Evolutionary conservation across 2,888 invertebrate species (phyloP), one percentile per base, ranked within the genome.

Genomic region (Hypomecis punctinalis): DNA sequence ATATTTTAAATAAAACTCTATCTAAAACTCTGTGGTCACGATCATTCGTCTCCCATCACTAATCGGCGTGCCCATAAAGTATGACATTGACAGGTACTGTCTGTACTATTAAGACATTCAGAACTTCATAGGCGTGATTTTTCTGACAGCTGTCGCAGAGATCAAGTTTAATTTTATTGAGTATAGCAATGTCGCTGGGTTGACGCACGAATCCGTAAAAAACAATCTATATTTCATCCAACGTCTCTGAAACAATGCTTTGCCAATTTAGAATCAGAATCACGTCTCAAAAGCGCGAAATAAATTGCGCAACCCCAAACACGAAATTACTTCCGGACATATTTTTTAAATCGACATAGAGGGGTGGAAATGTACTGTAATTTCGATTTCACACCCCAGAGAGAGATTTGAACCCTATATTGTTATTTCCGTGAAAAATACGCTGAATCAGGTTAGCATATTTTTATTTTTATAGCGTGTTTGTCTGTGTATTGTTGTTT

Each of bases 361-460:
- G 75, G 68, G 77, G 69, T 49, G 73, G 57, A 70, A 66, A 68
- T 57, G 63, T 60, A 61, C 59, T 60, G 79, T 79, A 76, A 84
- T 84, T 81, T 75, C 74, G 77, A 80, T 77, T 79, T 78, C 69
- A 74, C 78, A 78, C 84, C 81, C 83, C 68, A 48, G 81, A 76
- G 84, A 81, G 75, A 80, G 76, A 70, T 69, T 65, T 62, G 63
- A 67, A 57, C 52, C 57, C 61, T 54, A 62, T 63, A 65, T 69
- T 68, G 69, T 65, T 69, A 62, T 67, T 68, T 69, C 62, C 52
- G 58, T 65, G 69, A 69, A 72, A 72, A 70, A 70, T 68, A 65
- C 65, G 59, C 55, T 39, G 55, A 66, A 67, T 67, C 61, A 63
- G 45, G 70, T 68, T 67, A 67, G 67, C 68, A 68, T 70, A 69